phyloP scores from a whole-genome alignment of 2,797 vertebrate species.

The Acrossocheilus wenchowensis region DNA sequence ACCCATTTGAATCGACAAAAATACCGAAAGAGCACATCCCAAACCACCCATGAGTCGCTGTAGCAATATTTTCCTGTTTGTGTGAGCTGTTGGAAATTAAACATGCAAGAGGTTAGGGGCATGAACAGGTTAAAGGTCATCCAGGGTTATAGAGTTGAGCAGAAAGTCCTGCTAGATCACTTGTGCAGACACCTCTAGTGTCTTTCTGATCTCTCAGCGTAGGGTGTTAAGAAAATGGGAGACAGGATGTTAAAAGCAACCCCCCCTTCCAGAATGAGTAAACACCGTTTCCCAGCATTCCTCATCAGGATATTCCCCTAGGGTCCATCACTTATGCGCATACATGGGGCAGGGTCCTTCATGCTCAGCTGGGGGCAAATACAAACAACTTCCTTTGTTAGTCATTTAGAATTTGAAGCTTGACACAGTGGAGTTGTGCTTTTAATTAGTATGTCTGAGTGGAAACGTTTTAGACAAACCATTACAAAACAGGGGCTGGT shows the following conservation, averaged over 20 bases:
- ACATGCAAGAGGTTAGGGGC: not conserved
- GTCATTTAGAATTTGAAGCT: not conserved
- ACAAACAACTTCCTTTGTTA: constrained; percentile 34
- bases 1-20: constrained; percentile 1
- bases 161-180: constrained; percentile 35
- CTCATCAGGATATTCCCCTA: constrained; percentile 53
- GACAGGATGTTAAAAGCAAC: constrained; percentile 61
- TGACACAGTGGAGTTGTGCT: not conserved
- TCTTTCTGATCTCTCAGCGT: constrained; percentile 26
- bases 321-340: constrained; percentile 40
- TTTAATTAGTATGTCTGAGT: not conserved
- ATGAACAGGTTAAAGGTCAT: constrained; percentile 39
- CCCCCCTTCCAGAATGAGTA: too few species aligned
- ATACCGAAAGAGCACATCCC: not conserved
- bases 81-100: not conserved
- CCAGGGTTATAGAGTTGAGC: constrained; percentile 15
- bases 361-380: constrained; percentile 40
- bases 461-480: not conserved
- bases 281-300: too few species aligned
- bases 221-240: constrained; percentile 43
- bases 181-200: constrained; percentile 30
- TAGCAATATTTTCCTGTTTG: constrained; percentile 4
- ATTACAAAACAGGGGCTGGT: not conserved
- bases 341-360: constrained; percentile 15
- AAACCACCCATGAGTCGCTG: constrained; percentile 12